Evolutionary conservation across 2,797 vertebrate species (phyloP).

Genomic region (Rhincodon typus): DNA sequence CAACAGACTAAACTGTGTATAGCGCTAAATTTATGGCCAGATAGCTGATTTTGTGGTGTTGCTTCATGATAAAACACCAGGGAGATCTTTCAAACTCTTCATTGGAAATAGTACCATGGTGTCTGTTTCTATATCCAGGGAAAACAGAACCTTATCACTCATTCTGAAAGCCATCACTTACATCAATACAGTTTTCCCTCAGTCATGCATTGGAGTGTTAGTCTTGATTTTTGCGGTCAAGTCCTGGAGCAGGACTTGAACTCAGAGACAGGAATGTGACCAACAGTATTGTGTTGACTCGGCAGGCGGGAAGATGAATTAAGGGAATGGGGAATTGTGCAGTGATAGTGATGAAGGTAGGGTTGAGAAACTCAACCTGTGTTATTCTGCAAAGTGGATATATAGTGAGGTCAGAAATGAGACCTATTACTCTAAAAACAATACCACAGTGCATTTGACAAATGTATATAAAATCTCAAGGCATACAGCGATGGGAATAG

Average conservation of each 20-base stretch:
- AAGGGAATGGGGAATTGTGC: neutral
- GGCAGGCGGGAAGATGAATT: neutral
- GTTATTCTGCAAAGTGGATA: neutral
- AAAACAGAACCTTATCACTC: neutral
- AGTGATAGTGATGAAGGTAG: neutral
- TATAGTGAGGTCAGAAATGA: neutral
- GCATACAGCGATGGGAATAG: neutral
- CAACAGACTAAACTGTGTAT: too few relatives aligned
- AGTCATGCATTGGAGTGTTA: neutral
- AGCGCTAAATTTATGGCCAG: neutral
- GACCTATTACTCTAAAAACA: neutral
- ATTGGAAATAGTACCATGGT: neutral
- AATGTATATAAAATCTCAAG: neutral
- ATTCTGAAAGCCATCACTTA: neutral
- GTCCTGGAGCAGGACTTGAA: neutral
- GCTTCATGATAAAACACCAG: neutral
- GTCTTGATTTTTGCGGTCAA: neutral
- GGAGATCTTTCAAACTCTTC: neutral
- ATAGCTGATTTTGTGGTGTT: neutral
- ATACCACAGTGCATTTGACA: too few relatives aligned
- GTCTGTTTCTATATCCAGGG: neutral
- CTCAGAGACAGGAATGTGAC: neutral
- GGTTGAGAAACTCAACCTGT: neutral
- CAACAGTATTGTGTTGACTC: neutral
- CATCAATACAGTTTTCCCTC: neutral